Base-by-base conservation (phyloP, 37 sponge, comb jelly and placozoan genomes). In the Amphimedon queenslandica region DNA sequence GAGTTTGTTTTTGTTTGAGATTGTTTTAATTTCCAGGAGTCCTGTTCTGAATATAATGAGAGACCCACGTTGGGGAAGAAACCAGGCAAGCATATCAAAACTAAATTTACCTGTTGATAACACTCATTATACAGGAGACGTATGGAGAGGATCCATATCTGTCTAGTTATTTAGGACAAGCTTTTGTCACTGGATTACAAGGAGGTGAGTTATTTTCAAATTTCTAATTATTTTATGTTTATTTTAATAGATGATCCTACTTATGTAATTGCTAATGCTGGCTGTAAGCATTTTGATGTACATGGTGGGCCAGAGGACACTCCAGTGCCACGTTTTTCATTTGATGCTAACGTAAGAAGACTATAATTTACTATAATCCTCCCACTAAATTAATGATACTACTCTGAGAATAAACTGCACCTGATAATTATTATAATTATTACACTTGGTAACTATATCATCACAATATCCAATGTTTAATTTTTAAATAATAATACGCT, bases 91-190 rank as follows among this genome's bases (percentile, higher is more conserved):
- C n/a, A n/a, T n/a, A n/a, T n/a, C n/a, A n/a, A n/a, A n/a, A n/a
- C n/a, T 13, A 47, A 13, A 18, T 13, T 47, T 18, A 47, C 13
- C 8, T 47, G 53, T 47, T 18, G 8, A 47, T 18, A 18, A 47
- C 34, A 28, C 2, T 63, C 28, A n/a, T 11, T 27, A 36, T 25
- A 1, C 36, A 84, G 86, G 86, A 85, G 55, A 85, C 86, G 2
- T 85, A 85, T 79, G 86, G 86, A 18, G 86, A 85, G 31, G 73
- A 73, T 70, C 83, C 83, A n/a, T 82, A 37, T 42, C 70, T 82
- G 34, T 75, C 75, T 69, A 70, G 80, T 36, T 60, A 70, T 40
- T 35, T 79, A n/a, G 76, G 57, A 8, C 53, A 28, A 10, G 86
- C 80, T 4, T 79, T 37, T 75, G 86, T 85, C 25, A 77, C 73